phyloP scores from a whole-genome alignment of 2,797 vertebrate species.

The Perodicticus potto region DNA sequence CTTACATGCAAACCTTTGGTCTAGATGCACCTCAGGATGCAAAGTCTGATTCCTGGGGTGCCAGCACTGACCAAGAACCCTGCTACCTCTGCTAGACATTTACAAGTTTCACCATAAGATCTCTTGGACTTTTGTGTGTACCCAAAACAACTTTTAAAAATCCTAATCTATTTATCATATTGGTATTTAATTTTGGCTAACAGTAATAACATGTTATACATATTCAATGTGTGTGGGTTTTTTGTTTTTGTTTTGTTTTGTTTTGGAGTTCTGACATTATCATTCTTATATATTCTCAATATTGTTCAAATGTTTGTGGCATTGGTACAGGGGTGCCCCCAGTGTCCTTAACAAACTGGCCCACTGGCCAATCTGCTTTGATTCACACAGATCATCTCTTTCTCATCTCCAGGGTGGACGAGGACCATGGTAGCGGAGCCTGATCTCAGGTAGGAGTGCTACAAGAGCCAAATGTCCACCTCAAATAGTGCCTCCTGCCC shows the following conservation, averaged over 20 bases:
- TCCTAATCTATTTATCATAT: not conserved
- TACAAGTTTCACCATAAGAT: not conserved
- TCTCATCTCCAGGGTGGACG: not conserved
- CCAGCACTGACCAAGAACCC: not conserved
- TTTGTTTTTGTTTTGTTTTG: constrained; percentile 9
- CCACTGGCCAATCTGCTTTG: not conserved
- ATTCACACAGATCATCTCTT: not conserved
- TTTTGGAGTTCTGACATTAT: not conserved
- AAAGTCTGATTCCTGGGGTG: not conserved
- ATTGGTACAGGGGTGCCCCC: not conserved
- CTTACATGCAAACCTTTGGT: not conserved
- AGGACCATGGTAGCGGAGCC: not conserved
- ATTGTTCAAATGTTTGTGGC: not conserved
- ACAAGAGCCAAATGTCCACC: not conserved
- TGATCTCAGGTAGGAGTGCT: not conserved
- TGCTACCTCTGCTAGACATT: not conserved
- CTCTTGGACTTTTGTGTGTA: not conserved
- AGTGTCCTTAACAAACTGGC: not conserved
- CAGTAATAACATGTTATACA: not conserved
- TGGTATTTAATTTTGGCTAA: not conserved
- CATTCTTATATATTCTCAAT: not conserved
- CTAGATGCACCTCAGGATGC: not conserved
- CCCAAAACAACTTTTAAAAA: not conserved
- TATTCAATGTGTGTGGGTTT: no score
- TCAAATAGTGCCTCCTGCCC: rapidly evolving